A percentile compares a stretch with the other conserved stretches of the same genome.
Conservation (phyloP, 2,797 vertebrate species). For the Protonibea diacanthus region DNA sequence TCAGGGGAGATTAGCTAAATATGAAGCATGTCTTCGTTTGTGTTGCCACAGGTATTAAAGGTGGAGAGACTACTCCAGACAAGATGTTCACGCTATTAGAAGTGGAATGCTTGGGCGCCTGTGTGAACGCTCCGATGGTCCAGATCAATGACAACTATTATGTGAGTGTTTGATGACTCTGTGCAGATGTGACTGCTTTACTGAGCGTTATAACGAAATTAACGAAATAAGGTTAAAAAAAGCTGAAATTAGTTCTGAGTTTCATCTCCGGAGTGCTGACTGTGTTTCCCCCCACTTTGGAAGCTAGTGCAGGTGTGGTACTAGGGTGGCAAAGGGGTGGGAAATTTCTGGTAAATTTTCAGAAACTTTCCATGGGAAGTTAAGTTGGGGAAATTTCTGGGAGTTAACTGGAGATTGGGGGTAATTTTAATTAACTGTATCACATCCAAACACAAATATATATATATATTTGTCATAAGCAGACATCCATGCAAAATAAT, state of each 20-base stretch:
- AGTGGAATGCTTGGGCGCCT: slow-evolving; percentile 98
- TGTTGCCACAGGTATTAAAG: slow-evolving; percentile 91
- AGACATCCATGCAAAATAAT: no score
- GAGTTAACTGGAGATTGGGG: no score
- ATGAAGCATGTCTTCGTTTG: slow-evolving; percentile 36
- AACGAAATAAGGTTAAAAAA: slow-evolving; percentile 57
- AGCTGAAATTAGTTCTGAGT: slow-evolving; percentile 35
- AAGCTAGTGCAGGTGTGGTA: slow-evolving; percentile 20
- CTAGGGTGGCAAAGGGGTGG: no score
- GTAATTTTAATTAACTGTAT: no score
- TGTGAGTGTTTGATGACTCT: slow-evolving; percentile 86
- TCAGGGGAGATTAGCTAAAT: slow-evolving; percentile 20
- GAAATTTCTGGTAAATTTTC: no score
- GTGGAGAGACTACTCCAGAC: slow-evolving; percentile 95
- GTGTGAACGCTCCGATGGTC: slow-evolving; percentile 99
- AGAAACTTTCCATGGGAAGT: no score
- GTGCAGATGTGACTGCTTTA: slow-evolving; percentile 19
- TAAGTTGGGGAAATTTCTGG: no score
- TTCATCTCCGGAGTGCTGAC: neutral
- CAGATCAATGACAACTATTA: slow-evolving; percentile 99
- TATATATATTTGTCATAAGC: no score
- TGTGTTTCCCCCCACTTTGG: neutral
- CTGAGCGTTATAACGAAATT: slow-evolving; percentile 39
- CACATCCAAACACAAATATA: no score
- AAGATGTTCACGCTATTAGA: slow-evolving; percentile 96